Percentiles rank a stretch among this genome's conserved stretches.
phyloP scores from a whole-genome alignment of 2,797 vertebrate species.

The Sciaenops ocellatus region DNA sequence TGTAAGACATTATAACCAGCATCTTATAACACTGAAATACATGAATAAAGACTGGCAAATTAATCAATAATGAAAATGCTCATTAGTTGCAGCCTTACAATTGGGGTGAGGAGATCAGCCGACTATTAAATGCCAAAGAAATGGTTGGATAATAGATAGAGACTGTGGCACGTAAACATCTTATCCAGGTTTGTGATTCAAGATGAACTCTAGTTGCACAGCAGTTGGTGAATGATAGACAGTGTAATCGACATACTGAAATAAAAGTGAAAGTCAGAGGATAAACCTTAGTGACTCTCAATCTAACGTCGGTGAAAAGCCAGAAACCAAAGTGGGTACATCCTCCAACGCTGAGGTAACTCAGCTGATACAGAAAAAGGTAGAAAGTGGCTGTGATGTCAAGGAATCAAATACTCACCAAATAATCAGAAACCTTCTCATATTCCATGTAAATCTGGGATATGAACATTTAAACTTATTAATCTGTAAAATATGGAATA shows the following conservation, averaged over 20 bases:
- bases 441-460: background rate
- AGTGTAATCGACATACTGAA: background rate
- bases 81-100: background rate
- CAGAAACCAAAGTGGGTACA: slow-evolving; percentile 2
- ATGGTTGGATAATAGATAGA: no score
- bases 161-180: background rate
- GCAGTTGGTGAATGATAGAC: background rate
- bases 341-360: background rate
- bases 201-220: background rate
- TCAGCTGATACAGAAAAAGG: background rate
- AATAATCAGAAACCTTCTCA: background rate
- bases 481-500: background rate
- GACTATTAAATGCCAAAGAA: no score
- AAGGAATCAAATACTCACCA: background rate
- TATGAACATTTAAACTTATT: background rate
- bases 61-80: background rate
- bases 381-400: no score
- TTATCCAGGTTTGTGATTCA: background rate
- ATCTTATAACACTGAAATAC: background rate
- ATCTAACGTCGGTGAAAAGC: background rate
- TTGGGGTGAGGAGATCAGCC: no score
- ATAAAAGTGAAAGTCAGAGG: background rate
- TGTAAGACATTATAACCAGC: background rate
- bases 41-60: background rate
- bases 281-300: background rate